These are phyloP conservation scores for Rhynchomys soricoides DNA, from an alignment of 2,113 vertebrate genomes.

Conservation along the genomic window DNA sequence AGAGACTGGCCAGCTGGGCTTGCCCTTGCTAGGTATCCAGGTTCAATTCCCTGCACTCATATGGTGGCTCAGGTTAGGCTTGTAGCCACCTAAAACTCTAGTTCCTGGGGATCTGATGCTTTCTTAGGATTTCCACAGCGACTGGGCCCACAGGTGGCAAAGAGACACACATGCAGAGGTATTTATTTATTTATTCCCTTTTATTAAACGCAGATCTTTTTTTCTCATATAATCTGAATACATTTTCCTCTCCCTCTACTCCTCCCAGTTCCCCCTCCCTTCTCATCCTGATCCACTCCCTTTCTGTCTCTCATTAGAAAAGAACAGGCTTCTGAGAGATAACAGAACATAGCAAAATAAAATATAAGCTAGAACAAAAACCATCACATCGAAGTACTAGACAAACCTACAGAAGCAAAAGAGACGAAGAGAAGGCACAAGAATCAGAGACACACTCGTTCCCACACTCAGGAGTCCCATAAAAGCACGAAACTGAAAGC, in stretches of 20 bases:
- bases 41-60: background rate
- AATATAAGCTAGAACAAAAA: background rate
- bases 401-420: background rate
- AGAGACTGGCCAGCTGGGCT: background rate
- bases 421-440: no score
- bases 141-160: no score
- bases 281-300: background rate
- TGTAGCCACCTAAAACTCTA: no score
- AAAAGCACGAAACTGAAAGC: no score
- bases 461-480: no score
- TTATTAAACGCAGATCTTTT: background rate
- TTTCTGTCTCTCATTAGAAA: background rate
- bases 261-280: background rate
- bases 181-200: background rate
- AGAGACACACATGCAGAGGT: no score
- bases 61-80: no score
- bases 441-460: no score
- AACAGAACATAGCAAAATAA: background rate
- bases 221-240: background rate
- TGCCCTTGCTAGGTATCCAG: no score
- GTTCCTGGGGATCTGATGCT: no score
- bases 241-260: background rate
- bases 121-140: no score
- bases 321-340: background rate
- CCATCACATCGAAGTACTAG: background rate